Evolutionary conservation across 1,140 invertebrate species (phyloP).

Genomic region (Cyrtorhinus lividipennis): DNA sequence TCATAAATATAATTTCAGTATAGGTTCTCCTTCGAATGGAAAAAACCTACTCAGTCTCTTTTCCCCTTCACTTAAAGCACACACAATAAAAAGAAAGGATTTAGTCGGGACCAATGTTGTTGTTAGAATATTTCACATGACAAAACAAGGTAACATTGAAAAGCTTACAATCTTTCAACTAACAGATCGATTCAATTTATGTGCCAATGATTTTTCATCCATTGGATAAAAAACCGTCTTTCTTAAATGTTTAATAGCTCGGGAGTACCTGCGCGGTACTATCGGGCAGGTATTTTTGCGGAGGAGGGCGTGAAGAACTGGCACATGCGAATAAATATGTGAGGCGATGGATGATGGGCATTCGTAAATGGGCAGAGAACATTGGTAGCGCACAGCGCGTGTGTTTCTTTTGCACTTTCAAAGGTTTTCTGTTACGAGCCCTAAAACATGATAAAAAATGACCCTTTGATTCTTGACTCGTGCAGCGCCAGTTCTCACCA

Average conservation of each 20-base stretch:
- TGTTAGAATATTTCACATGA: background rate
- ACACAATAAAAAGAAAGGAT: background rate
- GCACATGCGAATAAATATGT: too few species aligned
- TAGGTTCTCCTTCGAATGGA: background rate
- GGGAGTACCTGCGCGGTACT: too few species aligned
- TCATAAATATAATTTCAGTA: background rate
- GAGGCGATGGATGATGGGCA: too few species aligned
- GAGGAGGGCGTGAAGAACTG: too few species aligned
- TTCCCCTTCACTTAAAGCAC: background rate
- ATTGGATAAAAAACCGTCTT: background rate
- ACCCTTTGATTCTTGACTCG: background rate
- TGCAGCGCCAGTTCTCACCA: too few species aligned
- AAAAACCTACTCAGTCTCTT: constrained; percentile 4
- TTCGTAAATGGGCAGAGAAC: background rate
- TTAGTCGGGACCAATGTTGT: background rate
- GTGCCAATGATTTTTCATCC: background rate
- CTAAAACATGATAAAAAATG: background rate
- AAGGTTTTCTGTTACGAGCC: background rate
- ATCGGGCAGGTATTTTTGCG: too few species aligned
- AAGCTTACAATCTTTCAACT: background rate
- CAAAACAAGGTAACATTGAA: background rate
- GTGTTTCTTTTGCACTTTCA: background rate
- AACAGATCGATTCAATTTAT: background rate
- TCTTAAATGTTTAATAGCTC: background rate
- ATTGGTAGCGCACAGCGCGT: background rate